phyloP scores from a whole-genome alignment of 2,888 invertebrate genomes.

The Tolmerus cingulatus region DNA sequence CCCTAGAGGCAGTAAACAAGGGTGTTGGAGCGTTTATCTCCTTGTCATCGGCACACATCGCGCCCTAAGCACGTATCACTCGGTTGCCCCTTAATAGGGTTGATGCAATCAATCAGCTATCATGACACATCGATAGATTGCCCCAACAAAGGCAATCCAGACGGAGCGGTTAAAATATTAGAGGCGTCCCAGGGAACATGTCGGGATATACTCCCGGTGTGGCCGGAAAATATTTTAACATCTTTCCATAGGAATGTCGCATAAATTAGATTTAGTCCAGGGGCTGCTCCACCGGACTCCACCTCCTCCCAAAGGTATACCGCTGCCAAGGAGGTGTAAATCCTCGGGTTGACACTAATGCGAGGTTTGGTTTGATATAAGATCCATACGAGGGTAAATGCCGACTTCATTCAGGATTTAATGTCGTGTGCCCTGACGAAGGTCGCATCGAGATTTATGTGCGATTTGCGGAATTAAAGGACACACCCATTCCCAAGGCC shows the following conservation, averaged over 20 bases:
- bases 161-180: not conserved
- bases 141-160: conserved; percentile 4
- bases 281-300: not conserved
- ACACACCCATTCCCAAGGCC: not conserved
- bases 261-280: conserved; percentile 29
- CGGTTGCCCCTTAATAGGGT: not conserved
- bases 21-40: not conserved
- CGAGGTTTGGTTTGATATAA: conserved; percentile 41
- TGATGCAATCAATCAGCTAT: conserved; percentile 10
- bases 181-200: not conserved
- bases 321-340: conserved; percentile 41
- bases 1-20: not conserved
- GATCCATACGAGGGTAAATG: conserved; percentile 35
- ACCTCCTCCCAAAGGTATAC: not conserved
- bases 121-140: conserved; percentile 21
- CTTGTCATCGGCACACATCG: not conserved
- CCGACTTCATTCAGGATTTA: conserved; percentile 47
- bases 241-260: conserved; percentile 29
- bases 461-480: conserved; percentile 44
- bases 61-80: not conserved
- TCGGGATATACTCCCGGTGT: not conserved
- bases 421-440: conserved; percentile 46
- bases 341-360: conserved; percentile 45
- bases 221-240: conserved; percentile 22
- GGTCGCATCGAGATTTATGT: conserved; percentile 46